A percentile compares a stretch with the other conserved stretches of the same genome.
Evolutionary conservation across 2,797 vertebrate species (phyloP).

Genomic region (Microcaecilia unicolor): DNA sequence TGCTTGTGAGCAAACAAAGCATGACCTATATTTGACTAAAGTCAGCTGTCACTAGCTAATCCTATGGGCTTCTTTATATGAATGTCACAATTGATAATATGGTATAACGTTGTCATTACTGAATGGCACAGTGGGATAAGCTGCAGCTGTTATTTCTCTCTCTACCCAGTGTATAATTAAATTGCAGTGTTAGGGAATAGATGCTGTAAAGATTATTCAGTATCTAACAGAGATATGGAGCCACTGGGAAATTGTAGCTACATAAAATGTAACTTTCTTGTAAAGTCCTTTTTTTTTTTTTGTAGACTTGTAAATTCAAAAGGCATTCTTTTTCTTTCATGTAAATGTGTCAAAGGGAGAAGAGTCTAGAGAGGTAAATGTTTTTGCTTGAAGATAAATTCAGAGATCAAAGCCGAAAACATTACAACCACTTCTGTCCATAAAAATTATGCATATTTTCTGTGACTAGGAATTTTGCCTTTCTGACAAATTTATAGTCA

Average conservation of each 20-base stretch:
- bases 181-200: slow-evolving; percentile 57
- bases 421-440: too few species aligned
- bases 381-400: too few species aligned
- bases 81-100: slow-evolving; percentile 67
- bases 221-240: slow-evolving; percentile 54
- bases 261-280: slow-evolving; percentile 45
- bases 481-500: too few species aligned
- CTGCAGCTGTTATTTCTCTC: slow-evolving; percentile 59
- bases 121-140: slow-evolving; percentile 49
- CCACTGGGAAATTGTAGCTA: slow-evolving; percentile 43
- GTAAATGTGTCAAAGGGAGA: neutral
- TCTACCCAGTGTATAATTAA: slow-evolving; percentile 59
- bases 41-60: slow-evolving; percentile 62
- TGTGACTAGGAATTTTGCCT: too few species aligned
- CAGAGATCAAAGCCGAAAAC: too few species aligned
- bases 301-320: slow-evolving; percentile 14
- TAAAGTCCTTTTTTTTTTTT: slow-evolving; percentile 2
- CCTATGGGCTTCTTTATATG: slow-evolving; percentile 66
- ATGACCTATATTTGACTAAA: slow-evolving; percentile 69
- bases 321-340: neutral
- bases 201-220: slow-evolving; percentile 57
- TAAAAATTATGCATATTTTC: too few species aligned
- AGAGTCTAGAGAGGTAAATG: too few species aligned
- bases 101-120: slow-evolving; percentile 61
- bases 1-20: slow-evolving; percentile 63